Evolutionary conservation across 2,113 vertebrate genomes (phyloP).

Genomic region (Cyprinus carpio): DNA sequence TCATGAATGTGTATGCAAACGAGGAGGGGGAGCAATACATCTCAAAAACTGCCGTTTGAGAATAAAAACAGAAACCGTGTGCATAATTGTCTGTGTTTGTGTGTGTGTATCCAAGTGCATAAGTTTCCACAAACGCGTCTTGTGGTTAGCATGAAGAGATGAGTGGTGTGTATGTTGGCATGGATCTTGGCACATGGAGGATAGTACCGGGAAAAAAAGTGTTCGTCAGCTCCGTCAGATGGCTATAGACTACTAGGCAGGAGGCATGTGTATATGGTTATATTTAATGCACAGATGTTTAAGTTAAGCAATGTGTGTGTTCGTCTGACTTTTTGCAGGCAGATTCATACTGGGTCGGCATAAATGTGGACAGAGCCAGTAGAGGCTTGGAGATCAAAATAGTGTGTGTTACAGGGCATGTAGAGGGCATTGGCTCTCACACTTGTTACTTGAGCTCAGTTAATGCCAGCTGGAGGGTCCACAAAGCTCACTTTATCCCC

Average conservation of each 20-base stretch:
- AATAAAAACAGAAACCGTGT: slow-evolving; percentile 3
- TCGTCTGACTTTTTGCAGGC: not conserved
- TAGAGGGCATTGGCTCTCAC: slow-evolving; percentile 65
- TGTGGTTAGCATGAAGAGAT: slow-evolving; percentile 5
- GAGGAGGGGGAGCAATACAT: not conserved
- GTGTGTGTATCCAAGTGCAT: slow-evolving; percentile 8
- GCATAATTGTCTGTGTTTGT: not conserved
- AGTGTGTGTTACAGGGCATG: slow-evolving; percentile 28
- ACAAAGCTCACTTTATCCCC: slow-evolving; percentile 73
- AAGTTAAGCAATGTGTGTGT: slow-evolving; percentile 45
- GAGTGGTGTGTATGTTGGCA: not conserved
- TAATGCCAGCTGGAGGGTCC: slow-evolving; percentile 57
- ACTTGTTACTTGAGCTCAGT: slow-evolving; percentile 74
- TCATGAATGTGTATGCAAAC: slow-evolving; percentile 39
- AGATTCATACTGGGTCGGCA: not conserved
- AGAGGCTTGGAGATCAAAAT: slow-evolving; percentile 8
- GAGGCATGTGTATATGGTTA: slow-evolving; percentile 70
- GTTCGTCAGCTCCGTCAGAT: slow-evolving; percentile 74
- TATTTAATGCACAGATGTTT: slow-evolving; percentile 73
- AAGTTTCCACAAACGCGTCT: not conserved
- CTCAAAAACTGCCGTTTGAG: slow-evolving; percentile 10
- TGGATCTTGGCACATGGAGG: not conserved
- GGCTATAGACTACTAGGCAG: slow-evolving; percentile 71
- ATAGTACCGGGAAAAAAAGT: slow-evolving; percentile 30
- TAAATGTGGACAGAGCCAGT: slow-evolving; percentile 16